Percentiles rank a stretch among this genome's conserved stretches.
phyloP scores from a whole-genome alignment of 1,140 invertebrate genomes.

The Orius laevigatus region DNA sequence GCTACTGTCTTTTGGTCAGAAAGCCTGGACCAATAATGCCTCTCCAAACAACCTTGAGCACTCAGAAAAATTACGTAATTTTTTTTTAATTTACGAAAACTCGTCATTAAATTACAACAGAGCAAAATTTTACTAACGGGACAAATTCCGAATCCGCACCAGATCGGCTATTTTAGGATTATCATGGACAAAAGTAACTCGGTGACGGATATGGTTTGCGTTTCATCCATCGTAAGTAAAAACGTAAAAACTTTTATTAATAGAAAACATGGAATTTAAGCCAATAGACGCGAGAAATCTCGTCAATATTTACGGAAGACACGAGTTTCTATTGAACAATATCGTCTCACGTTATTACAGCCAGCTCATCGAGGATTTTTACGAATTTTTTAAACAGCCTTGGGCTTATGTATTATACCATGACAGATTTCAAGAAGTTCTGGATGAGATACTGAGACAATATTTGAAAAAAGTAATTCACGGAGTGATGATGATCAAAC shows the following conservation, averaged over 20 bases:
- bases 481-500: too few species aligned
- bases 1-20: constrained; percentile 26
- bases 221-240: constrained; percentile 31
- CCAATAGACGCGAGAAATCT: constrained; percentile 34
- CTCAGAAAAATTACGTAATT: too few species aligned
- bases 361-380: constrained; percentile 37
- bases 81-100: background rate
- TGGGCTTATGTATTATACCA: constrained; percentile 41
- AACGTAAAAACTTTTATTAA: constrained; percentile 4
- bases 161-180: constrained; percentile 37
- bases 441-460: constrained; percentile 22
- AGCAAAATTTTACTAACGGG: constrained; percentile 30
- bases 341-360: constrained; percentile 35
- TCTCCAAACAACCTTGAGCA: background rate
- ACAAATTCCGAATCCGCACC: constrained; percentile 23
- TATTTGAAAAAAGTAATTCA: constrained; percentile 4
- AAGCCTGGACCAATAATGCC: constrained; percentile 21
- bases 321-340: constrained; percentile 42
- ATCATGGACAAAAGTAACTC: constrained; percentile 34
- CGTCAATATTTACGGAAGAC: constrained; percentile 38
- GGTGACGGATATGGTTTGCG: constrained; percentile 38
- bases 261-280: constrained; percentile 21
- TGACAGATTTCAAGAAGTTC: constrained; percentile 34
- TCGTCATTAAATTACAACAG: constrained; percentile 20
- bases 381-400: constrained; percentile 39